Evolutionary conservation across 2,888 invertebrate species (phyloP).

Genomic region (Agonopterix heracliana): DNA sequence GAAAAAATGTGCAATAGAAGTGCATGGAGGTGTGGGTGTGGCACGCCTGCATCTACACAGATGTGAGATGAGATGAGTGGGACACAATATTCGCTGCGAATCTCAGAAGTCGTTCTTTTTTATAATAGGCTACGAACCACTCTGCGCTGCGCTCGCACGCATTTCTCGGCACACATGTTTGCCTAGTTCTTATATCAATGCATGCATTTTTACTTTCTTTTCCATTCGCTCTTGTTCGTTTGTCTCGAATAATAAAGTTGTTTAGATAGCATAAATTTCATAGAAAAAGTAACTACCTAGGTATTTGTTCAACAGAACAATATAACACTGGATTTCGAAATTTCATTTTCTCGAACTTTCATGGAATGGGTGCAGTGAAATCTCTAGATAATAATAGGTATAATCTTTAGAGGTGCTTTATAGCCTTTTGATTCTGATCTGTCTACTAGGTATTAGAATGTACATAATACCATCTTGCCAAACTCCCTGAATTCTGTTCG

Average conservation of each 20-base stretch:
- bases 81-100: constrained; percentile 36
- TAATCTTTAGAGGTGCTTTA: too few species aligned
- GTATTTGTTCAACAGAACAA: constrained; percentile 2
- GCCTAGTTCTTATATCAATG: constrained; percentile 67
- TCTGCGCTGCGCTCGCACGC: constrained; percentile 46
- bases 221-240: constrained; percentile 64
- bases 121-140: constrained; percentile 20
- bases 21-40: constrained; percentile 45
- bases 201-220: constrained; percentile 75
- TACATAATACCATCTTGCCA: too few species aligned
- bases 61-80: constrained; percentile 30
- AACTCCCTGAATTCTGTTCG: too few species aligned
- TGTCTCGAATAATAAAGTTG: constrained; percentile 37
- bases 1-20: constrained; percentile 58
- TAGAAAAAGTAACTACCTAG: too few species aligned
- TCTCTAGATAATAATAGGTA: too few species aligned
- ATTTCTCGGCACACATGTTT: constrained; percentile 57
- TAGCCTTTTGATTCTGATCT: too few species aligned
- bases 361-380: too few species aligned
- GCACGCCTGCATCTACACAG: background rate
- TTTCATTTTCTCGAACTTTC: background rate
- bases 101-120: constrained; percentile 14
- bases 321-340: constrained; percentile 1
- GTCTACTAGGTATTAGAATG: too few species aligned
- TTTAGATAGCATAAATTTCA: constrained; percentile 10